phyloP scores from a whole-genome alignment of 1,140 invertebrate genomes.

The Drosophila sechellia region DNA sequence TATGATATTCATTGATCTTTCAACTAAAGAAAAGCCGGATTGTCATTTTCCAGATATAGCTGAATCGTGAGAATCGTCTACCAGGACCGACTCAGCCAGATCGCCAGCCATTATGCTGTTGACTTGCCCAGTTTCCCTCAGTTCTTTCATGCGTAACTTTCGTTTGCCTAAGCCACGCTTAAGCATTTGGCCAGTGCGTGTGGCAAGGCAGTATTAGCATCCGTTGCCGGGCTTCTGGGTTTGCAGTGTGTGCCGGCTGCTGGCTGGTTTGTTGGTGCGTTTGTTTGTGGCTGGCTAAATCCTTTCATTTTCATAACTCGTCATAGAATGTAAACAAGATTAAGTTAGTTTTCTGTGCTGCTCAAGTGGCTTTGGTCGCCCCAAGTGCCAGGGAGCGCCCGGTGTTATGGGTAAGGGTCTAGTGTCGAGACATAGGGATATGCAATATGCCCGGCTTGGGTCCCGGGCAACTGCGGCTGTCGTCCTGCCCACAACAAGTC shows the following conservation, averaged over 20 bases:
- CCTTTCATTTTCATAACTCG: conserved; percentile 83
- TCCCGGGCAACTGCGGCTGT: conserved; percentile 41
- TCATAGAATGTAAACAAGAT: conserved; percentile 83
- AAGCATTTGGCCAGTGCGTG: conserved; percentile 55
- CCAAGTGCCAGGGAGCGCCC: conserved; percentile 9
- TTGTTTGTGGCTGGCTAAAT: conserved; percentile 79
- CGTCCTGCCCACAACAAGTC: conserved; percentile 72
- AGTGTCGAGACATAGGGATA: conserved; percentile 44
- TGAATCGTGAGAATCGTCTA: neutral
- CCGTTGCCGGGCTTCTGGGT: conserved; percentile 11
- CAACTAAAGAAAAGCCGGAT: no score
- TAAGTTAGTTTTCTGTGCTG: conserved; percentile 79
- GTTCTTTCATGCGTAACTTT: conserved; percentile 74
- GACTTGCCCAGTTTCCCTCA: conserved; percentile 32
- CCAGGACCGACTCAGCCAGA: neutral
- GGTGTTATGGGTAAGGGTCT: neutral
- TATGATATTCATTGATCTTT: no score
- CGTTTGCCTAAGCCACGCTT: conserved; percentile 69
- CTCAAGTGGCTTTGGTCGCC: conserved; percentile 74
- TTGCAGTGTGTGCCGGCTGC: conserved; percentile 17
- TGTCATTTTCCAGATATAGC: neutral
- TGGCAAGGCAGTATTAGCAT: conserved; percentile 39
- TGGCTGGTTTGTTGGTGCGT: conserved; percentile 46
- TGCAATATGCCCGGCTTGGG: conserved; percentile 19
- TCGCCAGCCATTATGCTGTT: conserved; percentile 38